These are phyloP conservation scores for Tragopan temminckii DNA, from an alignment of 2,797 vertebrate genomes.

Conservation along the genomic window DNA sequence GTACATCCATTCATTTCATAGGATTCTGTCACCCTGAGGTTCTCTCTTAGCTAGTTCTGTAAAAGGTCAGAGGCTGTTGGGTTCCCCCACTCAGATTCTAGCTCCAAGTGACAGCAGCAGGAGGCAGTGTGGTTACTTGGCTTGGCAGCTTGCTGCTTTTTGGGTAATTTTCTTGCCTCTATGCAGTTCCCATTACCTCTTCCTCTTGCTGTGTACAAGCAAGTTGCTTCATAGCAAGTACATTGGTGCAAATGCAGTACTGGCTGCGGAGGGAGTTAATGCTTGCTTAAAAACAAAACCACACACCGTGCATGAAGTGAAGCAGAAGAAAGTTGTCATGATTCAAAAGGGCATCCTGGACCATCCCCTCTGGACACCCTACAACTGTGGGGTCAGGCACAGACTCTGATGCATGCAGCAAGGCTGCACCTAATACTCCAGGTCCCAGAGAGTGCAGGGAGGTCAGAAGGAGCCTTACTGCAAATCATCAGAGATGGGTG, in stretches of 20 bases:
- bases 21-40: neutral
- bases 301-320: neutral
- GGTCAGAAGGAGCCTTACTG: neutral
- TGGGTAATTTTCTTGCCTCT: neutral
- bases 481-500: fast-evolving
- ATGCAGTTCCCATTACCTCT: neutral
- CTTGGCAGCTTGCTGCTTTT: neutral
- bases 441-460: fast-evolving
- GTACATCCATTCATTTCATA: fast-evolving
- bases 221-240: neutral
- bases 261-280: neutral
- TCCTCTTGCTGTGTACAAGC: neutral
- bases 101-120: neutral
- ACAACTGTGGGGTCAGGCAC: neutral
- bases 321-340: neutral
- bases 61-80: neutral
- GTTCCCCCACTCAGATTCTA: neutral
- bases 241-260: neutral
- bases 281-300: neutral
- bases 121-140: neutral
- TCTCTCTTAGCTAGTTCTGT: neutral
- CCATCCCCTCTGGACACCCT: neutral
- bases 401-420: neutral
- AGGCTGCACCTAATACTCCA: fast-evolving
- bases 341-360: neutral